Base-by-base conservation (phyloP, 1,140 invertebrate species). In the Rhizoglyphus robini region DNA sequence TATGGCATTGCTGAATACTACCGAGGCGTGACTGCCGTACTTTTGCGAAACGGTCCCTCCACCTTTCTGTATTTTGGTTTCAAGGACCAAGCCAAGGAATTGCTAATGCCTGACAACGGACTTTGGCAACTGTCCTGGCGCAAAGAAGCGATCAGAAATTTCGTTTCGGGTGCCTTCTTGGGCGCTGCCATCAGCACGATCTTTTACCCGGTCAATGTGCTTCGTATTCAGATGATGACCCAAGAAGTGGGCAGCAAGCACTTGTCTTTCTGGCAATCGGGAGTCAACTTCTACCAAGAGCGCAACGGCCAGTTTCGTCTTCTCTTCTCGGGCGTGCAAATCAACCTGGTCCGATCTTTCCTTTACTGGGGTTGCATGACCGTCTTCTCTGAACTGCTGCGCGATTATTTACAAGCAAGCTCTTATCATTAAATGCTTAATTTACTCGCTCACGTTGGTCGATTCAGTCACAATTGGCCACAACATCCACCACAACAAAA, bases 351-450 rank as follows among this genome's bases (percentile, higher is more conserved):
- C 25, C 80, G 96, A 69, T 89, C 92, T 29, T 88, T 98, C 74
- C 76, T 99, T 38, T 95, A 92, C 71, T 99, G 96, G 96, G 96
- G 96, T 64, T 88, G 98, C 59, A 95, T 96, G 73, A 98, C 96
- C 78, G 86, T 88, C 2, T 86, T 90, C 4, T 96, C 95, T 78
- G 91, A 94, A 82, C 71, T 79, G 30, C 47, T 60, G 11, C 62
- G 34, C 48, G 32, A 64, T 23, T n/a, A n/a, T 61, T n/a, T n/a
- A 11, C 23, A 15, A 15, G 23, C 41, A 46, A 46, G 41, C 23
- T 46, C 41, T 23, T 15, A 46, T 46, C 41, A 15, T 46, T 15
- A 46, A n/a, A n/a, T n/a, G n/a, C n/a, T n/a, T n/a, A n/a, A n/a
- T n/a, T n/a, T n/a, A n/a, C n/a, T n/a, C n/a, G n/a, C n/a, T n/a